A percentile compares a stretch with the other conserved stretches of the same genome.
phyloP scores from a whole-genome alignment of 1,140 invertebrate genomes.

The Procambarus clarkii region DNA sequence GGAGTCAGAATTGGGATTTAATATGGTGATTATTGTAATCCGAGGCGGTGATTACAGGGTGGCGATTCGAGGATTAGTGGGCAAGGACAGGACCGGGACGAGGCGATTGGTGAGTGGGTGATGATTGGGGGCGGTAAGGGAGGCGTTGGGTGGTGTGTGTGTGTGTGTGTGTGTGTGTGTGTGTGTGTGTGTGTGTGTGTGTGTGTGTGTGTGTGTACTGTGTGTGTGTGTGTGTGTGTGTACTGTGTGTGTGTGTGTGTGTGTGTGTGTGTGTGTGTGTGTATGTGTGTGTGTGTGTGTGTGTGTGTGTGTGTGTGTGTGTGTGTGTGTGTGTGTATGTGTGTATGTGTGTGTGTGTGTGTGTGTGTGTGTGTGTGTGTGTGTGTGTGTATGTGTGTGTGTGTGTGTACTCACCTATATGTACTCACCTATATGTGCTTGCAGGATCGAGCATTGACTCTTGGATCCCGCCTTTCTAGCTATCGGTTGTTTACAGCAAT shows the following conservation, averaged over 20 bases:
- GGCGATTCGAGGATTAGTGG: not conserved
- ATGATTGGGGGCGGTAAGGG: not conserved
- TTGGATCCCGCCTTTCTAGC: too few species aligned
- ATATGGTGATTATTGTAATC: constrained; percentile 32
- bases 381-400: constrained; percentile 18
- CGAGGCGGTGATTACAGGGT: constrained; percentile 1
- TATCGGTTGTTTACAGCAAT: too few species aligned
- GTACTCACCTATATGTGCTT: not conserved
- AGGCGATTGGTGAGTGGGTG: not conserved
- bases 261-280: constrained; percentile 9
- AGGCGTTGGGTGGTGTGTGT: too few species aligned
- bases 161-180: constrained; percentile 9
- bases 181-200: not conserved
- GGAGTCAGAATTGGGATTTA: not conserved
- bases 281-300: constrained; percentile 24
- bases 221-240: constrained; percentile 10
- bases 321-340: constrained; percentile 18
- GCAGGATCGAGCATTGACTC: not conserved
- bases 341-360: not conserved
- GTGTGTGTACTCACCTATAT: not conserved
- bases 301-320: constrained; percentile 29
- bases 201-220: constrained; percentile 29
- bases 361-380: constrained; percentile 13
- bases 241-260: not conserved
- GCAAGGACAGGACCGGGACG: not conserved